Evolutionary conservation across 2,888 invertebrate genomes (phyloP), one percentile per base, ranked within the genome.

Genomic region (Oscheius onirici): DNA sequence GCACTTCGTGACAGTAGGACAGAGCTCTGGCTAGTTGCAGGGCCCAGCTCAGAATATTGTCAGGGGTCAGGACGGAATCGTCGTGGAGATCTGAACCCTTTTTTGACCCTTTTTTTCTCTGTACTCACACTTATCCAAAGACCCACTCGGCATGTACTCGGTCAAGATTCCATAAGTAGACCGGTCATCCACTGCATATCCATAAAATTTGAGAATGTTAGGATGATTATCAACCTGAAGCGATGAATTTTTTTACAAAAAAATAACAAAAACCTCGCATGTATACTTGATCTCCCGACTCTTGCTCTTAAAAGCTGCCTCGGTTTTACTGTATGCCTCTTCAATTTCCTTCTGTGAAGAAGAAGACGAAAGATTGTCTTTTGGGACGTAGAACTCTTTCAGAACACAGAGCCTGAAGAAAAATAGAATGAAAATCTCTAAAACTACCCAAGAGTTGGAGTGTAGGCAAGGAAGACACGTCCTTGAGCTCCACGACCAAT

Each of bases 191-290:
- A 22, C 22, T 13, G 24, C 52, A 13, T 58, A 58, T 2, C 58
- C 58, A 41, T 58, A 58, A 58, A 58, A 58, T 20, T 20, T n/a
- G 1, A 58, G 20, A 20, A 58, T 58, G 41, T 58, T 58, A 5
- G 58, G 58, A 41, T 58, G 58, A n/a, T 58, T 58, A 58, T 58
- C 58, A 1, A 58, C 22, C 58, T 58, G 20, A 58, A 41, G 20
- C n/a, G 2, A n/a, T n/a, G 3, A 26, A 34, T 57, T 57, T 20
- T 6, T 17, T n/a, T 22, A 6, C 34, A 57, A 57, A 28, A 57
- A 57, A 6, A 24, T 5, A 26, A 2, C 8, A 24, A 20, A 55
- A 17, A 58, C 58, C 41, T 28, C 58, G 5, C 41, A 58, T 15
- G 43, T 43, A 41, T 22, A 58, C 17, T 41, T 40, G 41, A 58